A percentile compares a stretch with the other conserved stretches of the same genome.
These are phyloP conservation scores for Rhabdophis nuchalis DNA, from an alignment of 2,797 vertebrate species.

Conservation along the genomic window DNA sequence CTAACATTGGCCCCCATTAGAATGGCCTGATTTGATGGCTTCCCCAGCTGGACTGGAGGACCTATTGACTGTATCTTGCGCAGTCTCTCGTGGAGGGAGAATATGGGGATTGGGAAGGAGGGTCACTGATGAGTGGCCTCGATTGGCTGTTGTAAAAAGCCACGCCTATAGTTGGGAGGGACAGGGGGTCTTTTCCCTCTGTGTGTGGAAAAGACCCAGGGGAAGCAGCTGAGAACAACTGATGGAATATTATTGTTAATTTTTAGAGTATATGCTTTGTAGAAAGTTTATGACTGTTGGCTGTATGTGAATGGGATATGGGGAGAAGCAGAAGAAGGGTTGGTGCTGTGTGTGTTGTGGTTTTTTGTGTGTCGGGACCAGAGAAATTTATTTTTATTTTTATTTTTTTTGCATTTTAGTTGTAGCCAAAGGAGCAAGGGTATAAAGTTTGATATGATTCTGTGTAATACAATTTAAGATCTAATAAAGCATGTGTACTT, in stretches of 20 bases:
- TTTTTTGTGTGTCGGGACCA: not conserved
- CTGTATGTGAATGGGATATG: not conserved
- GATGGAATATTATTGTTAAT: not conserved
- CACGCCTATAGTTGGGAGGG: not conserved
- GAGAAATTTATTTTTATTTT: not conserved
- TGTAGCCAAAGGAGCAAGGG: not conserved
- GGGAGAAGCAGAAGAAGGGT: not conserved
- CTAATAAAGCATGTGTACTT: too few relatives aligned
- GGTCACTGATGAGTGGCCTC: not conserved
- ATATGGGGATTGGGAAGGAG: too few relatives aligned
- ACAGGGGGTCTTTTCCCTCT: too few relatives aligned
- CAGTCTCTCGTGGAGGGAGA: not conserved
- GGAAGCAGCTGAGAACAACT: not conserved
- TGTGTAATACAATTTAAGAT: not conserved
- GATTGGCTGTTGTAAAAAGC: not conserved
- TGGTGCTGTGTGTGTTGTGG: too few relatives aligned
- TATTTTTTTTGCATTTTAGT: not conserved
- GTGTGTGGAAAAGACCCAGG: not conserved
- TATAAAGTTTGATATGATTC: not conserved
- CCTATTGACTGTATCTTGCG: not conserved
- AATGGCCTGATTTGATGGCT: not conserved
- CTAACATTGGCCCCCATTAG: not conserved
- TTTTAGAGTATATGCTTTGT: not conserved
- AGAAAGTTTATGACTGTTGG: not conserved
- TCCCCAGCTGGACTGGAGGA: not conserved